Base-by-base conservation (phyloP, 2,797 vertebrate genomes). In the Mallotus villosus region DNA sequence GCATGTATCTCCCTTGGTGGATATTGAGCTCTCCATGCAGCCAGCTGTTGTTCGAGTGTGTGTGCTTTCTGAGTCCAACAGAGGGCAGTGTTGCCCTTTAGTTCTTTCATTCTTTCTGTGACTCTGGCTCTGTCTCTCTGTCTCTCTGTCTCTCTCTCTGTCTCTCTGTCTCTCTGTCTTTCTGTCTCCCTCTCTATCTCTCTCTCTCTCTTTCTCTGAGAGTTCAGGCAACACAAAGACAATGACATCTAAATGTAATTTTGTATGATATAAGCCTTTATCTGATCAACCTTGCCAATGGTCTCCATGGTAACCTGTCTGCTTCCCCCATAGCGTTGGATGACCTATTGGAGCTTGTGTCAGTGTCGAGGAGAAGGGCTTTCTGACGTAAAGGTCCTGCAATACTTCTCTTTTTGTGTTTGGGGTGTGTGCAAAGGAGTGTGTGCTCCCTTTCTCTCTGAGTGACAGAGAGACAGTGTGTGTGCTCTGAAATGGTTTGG, bases 1-100 rank as follows among this genome's bases (percentile, higher is more conserved):
- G 9, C 12, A 41, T 41, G 37, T 11, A 34, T 77, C 57, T 72
- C 37, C 79, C 68, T 70, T 80, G 37, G 37, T 41, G 37, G 37
- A 41, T 12, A 7, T 41, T 41, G 37, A 41, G 34, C 34, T 34
- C 34, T 41, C 37, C 9, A 0, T 41, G 37, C 37, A 41, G 37
- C 8, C 9, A 41, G 37, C 37, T 41, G 37, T 41, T 62, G 17
- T 6, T 57, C 46, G 60, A 77, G 57, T 2, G 55, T 1, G 27
- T 29, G 32, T 82, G 17, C 51, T 58, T 27, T 21, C 25, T 51
- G 3, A n/a, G 21, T 24, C 63, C 34, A 34, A 11, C 11, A n/a
- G n/a, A n/a, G 17, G 29, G 17, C 32, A 21, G 19, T 22, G 6
- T 63, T n/a, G 17, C 19, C 22, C 8, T 22, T 21, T 22, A 16